Conservation (phyloP, 2,888 invertebrate species). For the Apoda limacodes region DNA sequence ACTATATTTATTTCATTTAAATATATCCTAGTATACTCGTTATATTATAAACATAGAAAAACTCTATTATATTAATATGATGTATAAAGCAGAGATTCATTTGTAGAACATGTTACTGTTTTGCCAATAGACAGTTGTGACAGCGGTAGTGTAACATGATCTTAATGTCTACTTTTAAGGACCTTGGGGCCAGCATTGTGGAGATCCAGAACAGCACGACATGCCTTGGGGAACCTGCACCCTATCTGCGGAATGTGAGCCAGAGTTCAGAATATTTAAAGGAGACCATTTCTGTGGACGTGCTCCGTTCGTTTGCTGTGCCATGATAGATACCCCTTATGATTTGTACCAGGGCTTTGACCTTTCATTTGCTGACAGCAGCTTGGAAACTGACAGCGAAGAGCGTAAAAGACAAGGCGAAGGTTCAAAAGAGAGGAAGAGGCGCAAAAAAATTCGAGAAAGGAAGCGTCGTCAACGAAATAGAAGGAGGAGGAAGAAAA, state of each 20-base stretch:
- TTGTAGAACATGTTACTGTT: no score
- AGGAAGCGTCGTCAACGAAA: slow-evolving; percentile 25
- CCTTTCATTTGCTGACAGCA: slow-evolving; percentile 39
- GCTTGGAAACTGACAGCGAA: slow-evolving; percentile 34
- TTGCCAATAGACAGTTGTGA: no score
- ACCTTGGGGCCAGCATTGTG: slow-evolving; percentile 55
- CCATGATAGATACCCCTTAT: slow-evolving; percentile 36
- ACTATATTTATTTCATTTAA: no score
- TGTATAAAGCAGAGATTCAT: no score
- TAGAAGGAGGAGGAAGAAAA: slow-evolving; percentile 32
- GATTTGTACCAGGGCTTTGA: slow-evolving; percentile 52
- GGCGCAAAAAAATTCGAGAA: slow-evolving; percentile 18
- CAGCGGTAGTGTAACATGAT: no score
- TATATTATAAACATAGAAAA: no score
- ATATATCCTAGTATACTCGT: no score
- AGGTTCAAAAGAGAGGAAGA: slow-evolving; percentile 24
- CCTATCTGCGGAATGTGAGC: slow-evolving; percentile 42
- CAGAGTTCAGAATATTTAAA: slow-evolving; percentile 47
- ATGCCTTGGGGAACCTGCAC: slow-evolving; percentile 55
- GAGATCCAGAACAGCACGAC: slow-evolving; percentile 53
- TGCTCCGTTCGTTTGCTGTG: slow-evolving; percentile 45
- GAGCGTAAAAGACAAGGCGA: slow-evolving; percentile 25
- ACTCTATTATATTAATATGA: no score
- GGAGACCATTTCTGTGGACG: slow-evolving; percentile 52
- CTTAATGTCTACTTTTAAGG: no score